These are phyloP conservation scores for Leucophenga montana DNA, from an alignment of 2,888 invertebrate species.

Conservation along the genomic window DNA sequence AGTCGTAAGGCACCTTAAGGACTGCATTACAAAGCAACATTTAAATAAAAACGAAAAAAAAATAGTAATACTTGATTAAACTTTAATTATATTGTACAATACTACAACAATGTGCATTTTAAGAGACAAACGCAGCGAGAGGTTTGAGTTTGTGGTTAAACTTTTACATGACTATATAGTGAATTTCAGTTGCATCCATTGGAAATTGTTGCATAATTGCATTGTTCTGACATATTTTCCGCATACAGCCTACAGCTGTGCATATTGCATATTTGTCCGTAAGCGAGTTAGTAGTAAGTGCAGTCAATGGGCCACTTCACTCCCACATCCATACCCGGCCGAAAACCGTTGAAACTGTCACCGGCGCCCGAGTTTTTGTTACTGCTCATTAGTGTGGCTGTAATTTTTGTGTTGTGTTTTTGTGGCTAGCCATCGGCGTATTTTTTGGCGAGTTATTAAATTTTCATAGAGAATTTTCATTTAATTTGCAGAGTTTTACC, in stretches of 20 bases:
- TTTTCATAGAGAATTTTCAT: not conserved
- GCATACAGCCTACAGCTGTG: not conserved
- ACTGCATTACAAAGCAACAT: no score
- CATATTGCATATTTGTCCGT: not conserved
- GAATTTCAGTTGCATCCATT: no score
- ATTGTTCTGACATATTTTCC: not conserved
- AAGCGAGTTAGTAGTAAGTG: not conserved
- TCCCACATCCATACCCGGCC: constrained; percentile 33
- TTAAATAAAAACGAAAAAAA: no score
- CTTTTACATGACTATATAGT: no score
- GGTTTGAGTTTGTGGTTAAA: no score
- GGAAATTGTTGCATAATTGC: not conserved
- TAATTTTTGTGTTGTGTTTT: constrained; percentile 57
- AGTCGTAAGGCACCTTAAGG: constrained; percentile 69
- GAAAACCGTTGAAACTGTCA: constrained; percentile 37
- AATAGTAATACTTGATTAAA: no score
- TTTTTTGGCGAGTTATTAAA: constrained; percentile 4
- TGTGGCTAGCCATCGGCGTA: constrained; percentile 11
- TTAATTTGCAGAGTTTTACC: no score
- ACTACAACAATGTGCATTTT: no score
- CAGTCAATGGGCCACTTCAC: not conserved
- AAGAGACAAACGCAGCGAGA: no score
- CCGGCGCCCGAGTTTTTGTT: constrained; percentile 52
- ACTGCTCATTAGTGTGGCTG: constrained; percentile 64
- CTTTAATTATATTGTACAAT: no score